phyloP scores from a whole-genome alignment of 2,888 invertebrate genomes.

The Drosophila demipolita region DNA sequence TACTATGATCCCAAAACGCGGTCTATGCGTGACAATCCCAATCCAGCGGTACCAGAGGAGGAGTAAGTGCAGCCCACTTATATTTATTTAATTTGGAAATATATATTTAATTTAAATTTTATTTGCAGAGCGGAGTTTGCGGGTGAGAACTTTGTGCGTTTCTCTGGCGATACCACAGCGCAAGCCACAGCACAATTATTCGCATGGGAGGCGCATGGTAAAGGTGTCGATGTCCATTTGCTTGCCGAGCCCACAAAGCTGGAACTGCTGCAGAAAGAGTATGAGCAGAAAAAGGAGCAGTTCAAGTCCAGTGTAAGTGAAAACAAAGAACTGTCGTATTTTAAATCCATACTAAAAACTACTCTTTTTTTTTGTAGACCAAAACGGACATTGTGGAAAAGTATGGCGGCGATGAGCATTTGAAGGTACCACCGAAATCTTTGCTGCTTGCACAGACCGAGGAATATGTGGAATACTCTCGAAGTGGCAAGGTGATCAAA shows the following conservation, averaged over 20 bases:
- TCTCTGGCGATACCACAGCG: constrained; percentile 95
- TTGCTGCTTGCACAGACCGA: constrained; percentile 96
- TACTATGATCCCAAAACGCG: constrained; percentile 99
- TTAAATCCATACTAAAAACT: background rate
- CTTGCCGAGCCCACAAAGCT: constrained; percentile 99
- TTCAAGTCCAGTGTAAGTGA: constrained; percentile 89
- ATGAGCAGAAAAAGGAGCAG: constrained; percentile 94
- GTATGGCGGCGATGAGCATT: constrained; percentile 97
- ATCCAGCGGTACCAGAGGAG: constrained; percentile 87
- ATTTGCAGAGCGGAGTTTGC: constrained; percentile 89
- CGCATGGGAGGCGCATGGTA: constrained; percentile 98
- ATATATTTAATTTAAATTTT: background rate
- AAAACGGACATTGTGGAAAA: constrained; percentile 94
- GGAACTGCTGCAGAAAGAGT: constrained; percentile 95
- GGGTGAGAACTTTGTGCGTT: constrained; percentile 98
- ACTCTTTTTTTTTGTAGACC: constrained; percentile 86
- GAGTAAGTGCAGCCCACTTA: constrained; percentile 84
- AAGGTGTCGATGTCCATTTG: constrained; percentile 97
- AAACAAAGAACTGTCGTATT: no score
- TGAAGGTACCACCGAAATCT: constrained; percentile 94
- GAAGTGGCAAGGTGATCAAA: constrained; percentile 94
- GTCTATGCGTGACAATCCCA: constrained; percentile 99
- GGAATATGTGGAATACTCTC: constrained; percentile 97
- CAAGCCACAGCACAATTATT: constrained; percentile 97
- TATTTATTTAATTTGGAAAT: background rate